phyloP scores from a whole-genome alignment of 2,113 vertebrate genomes.

The Pangasianodon gigas region DNA sequence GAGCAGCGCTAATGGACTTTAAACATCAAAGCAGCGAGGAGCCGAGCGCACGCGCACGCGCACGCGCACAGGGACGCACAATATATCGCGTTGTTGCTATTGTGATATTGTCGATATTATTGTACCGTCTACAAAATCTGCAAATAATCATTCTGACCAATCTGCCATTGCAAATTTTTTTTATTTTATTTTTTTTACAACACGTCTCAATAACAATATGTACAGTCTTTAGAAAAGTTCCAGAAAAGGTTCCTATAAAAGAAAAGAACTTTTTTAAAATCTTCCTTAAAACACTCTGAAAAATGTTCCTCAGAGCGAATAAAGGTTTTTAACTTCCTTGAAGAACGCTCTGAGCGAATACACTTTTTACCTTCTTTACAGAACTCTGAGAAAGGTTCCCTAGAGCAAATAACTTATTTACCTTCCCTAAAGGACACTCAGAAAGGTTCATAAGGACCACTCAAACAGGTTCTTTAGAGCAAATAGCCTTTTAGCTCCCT shows the following conservation, averaged over 20 bases:
- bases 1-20: conserved; percentile 32
- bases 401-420: not conserved
- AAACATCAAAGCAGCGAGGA: not conserved
- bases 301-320: too few species aligned
- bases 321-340: too few species aligned
- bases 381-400: not conserved
- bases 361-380: not conserved
- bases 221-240: not conserved
- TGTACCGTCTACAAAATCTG: not conserved
- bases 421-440: not conserved
- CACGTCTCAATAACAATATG: not conserved
- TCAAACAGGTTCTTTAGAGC: not conserved
- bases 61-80: not conserved
- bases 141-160: not conserved
- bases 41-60: not conserved
- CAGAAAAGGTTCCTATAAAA: not conserved
- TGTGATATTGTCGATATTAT: not conserved
- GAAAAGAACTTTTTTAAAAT: too few species aligned
- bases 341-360: too few species aligned
- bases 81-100: not conserved
- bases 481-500: not conserved
- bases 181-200: too few species aligned
- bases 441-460: not conserved
- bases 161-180: too few species aligned
- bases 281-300: not conserved